These are phyloP conservation scores for Delichon dasypus DNA, from an alignment of 2,797 vertebrate species.

Conservation along the genomic window DNA sequence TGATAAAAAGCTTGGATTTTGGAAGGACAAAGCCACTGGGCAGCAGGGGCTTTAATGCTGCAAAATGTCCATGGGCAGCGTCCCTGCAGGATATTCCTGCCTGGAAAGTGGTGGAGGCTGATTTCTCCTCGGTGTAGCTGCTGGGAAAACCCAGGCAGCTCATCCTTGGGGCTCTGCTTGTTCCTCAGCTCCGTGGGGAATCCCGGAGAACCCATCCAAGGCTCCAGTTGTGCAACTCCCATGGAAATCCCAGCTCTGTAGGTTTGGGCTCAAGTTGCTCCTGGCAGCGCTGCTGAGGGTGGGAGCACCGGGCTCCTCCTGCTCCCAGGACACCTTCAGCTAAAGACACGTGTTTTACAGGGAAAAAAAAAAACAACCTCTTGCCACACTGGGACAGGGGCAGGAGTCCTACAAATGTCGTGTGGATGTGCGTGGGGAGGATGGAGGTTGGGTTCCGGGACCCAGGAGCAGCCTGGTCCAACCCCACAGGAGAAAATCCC, in stretches of 20 bases:
- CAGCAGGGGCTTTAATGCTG: not conserved
- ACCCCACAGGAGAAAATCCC: not conserved
- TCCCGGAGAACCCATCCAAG: not conserved
- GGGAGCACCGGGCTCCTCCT: not conserved
- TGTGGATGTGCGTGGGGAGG: fast-evolving
- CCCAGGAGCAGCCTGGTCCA: not conserved
- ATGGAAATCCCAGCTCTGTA: not conserved
- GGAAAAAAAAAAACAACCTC: fast-evolving
- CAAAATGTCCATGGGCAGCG: fast-evolving
- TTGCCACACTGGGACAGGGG: fast-evolving
- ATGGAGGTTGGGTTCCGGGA: fast-evolving
- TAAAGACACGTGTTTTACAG: fast-evolving
- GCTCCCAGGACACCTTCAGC: not conserved
- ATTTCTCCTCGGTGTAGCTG: not conserved
- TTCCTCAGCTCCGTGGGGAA: not conserved
- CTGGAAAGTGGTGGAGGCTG: not conserved
- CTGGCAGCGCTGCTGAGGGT: not conserved
- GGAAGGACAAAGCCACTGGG: not conserved
- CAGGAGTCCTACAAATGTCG: fast-evolving
- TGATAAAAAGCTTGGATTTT: not conserved
- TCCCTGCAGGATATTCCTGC: not conserved
- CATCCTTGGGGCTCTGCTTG: fast-evolving
- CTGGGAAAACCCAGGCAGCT: not conserved
- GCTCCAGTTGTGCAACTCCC: not conserved
- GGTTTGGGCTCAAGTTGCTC: not conserved